These are phyloP conservation scores for Drosophila nigromelanica DNA, from an alignment of 1,140 invertebrate species.

Conservation along the genomic window DNA sequence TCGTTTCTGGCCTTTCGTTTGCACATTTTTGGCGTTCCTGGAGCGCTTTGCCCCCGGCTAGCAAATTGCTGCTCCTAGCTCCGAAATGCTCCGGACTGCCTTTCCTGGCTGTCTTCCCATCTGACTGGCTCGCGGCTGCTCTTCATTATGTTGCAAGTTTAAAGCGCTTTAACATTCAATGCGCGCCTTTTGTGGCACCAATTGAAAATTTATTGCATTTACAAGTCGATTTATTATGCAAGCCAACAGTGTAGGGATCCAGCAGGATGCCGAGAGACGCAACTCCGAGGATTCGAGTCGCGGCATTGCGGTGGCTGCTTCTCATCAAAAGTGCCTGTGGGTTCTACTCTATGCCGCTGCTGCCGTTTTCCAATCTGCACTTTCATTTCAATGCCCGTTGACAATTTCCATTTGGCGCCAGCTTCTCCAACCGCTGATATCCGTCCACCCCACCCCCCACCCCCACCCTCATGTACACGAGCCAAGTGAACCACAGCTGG, in stretches of 20 bases:
- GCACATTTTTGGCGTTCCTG: constrained; percentile 72
- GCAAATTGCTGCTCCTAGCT: neutral
- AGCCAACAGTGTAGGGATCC: constrained; percentile 11
- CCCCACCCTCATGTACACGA: neutral
- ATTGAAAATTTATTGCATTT: constrained; percentile 79
- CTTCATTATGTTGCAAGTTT: constrained; percentile 55
- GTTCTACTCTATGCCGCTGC: constrained; percentile 48
- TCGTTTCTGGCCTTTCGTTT: constrained; percentile 42
- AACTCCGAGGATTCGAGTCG: constrained; percentile 2
- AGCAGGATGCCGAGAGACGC: neutral
- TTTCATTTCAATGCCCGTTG: constrained; percentile 78
- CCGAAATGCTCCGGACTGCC: constrained; percentile 9
- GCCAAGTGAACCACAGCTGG: constrained; percentile 64
- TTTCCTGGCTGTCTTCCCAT: neutral
- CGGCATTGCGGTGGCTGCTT: constrained; percentile 47
- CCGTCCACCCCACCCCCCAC: neutral
- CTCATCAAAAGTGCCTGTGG: constrained; percentile 69
- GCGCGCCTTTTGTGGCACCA: constrained; percentile 55
- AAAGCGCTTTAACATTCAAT: constrained; percentile 74
- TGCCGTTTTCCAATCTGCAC: constrained; percentile 78
- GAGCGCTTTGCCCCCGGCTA: constrained; percentile 4
- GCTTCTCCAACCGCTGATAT: constrained; percentile 27
- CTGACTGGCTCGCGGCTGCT: constrained; percentile 23
- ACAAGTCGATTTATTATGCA: constrained; percentile 81
- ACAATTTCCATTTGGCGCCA: constrained; percentile 76